Percentiles rank a stretch among this genome's conserved stretches.
Evolutionary conservation across 2,888 invertebrate genomes (phyloP).

Genomic region (Eupithecia exiguata): DNA sequence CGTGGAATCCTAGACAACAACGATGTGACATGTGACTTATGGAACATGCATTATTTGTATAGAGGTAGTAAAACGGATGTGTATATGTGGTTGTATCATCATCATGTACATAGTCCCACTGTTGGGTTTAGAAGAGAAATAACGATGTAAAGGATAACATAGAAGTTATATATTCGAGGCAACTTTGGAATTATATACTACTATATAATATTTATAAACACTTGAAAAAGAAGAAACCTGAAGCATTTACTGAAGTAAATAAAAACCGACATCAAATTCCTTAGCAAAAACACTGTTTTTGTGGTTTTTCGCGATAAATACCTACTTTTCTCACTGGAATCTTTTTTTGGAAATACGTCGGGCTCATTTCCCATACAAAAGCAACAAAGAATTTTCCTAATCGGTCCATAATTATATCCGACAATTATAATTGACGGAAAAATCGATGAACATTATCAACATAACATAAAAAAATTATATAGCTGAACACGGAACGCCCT

Average conservation of each 20-base stretch:
- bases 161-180: not conserved
- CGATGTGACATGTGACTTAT: not conserved
- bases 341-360: too few species aligned
- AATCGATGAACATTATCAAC: too few species aligned
- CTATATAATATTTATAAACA: not conserved
- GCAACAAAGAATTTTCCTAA: too few species aligned
- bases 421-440: too few species aligned
- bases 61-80: not conserved
- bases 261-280: too few species aligned
- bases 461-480: too few species aligned
- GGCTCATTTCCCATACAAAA: too few species aligned
- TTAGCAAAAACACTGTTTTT: too few species aligned
- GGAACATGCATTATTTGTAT: not conserved
- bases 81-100: not conserved
- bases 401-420: too few species aligned
- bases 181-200: not conserved
- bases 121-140: not conserved
- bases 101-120: not conserved
- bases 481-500: too few species aligned
- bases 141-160: not conserved
- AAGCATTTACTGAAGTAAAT: not conserved
- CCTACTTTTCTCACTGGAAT: too few species aligned
- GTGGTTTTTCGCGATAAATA: too few species aligned
- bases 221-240: not conserved
- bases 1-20: not conserved